Percentiles rank a stretch among this genome's conserved stretches.
Evolutionary conservation across 2,797 vertebrate genomes (phyloP).

Genomic region (Jordanella pulchra): DNA sequence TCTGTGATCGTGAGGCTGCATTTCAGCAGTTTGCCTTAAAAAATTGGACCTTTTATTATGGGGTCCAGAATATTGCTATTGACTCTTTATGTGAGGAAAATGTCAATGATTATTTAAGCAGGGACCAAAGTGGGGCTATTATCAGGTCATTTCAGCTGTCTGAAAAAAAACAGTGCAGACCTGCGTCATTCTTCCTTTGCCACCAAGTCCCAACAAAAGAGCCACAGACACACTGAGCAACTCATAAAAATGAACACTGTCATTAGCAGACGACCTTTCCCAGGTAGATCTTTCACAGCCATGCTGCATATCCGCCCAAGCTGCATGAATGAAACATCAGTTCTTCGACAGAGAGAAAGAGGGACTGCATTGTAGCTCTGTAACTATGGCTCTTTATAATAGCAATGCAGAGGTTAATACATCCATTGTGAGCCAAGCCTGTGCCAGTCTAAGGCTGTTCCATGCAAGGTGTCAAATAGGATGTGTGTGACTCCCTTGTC

Average conservation of each 20-base stretch:
- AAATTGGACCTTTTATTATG: constrained; percentile 33
- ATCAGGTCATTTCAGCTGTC: constrained; percentile 11
- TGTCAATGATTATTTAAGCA: constrained; percentile 47
- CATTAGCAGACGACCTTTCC: constrained; percentile 63
- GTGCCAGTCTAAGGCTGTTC: constrained; percentile 49
- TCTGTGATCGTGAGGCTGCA: constrained; percentile 39
- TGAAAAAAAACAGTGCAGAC: constrained; percentile 34
- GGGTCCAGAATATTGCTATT: constrained; percentile 24
- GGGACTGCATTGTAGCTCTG: constrained; percentile 55
- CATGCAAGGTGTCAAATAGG: constrained; percentile 69
- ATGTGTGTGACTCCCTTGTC: constrained; percentile 42
- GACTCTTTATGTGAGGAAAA: constrained; percentile 40
- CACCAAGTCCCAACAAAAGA: constrained; percentile 46
- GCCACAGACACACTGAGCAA: constrained; percentile 43
- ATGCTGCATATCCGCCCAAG: constrained; percentile 33
- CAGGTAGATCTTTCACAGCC: constrained; percentile 68
- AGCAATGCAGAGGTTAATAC: constrained; percentile 62
- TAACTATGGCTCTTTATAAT: constrained; percentile 63
- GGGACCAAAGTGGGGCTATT: constrained; percentile 9
- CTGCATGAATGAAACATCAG: constrained; percentile 60
- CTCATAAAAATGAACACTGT: constrained; percentile 24
- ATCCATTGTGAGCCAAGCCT: constrained; percentile 51
- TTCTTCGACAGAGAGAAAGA: constrained; percentile 42
- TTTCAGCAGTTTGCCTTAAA: constrained; percentile 39
- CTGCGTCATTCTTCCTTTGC: constrained; percentile 35